A percentile compares a stretch with the other conserved stretches of the same genome.
These are phyloP conservation scores for Noctua fimbriata DNA, from an alignment of 2,888 invertebrate genomes.

Conservation along the genomic window DNA sequence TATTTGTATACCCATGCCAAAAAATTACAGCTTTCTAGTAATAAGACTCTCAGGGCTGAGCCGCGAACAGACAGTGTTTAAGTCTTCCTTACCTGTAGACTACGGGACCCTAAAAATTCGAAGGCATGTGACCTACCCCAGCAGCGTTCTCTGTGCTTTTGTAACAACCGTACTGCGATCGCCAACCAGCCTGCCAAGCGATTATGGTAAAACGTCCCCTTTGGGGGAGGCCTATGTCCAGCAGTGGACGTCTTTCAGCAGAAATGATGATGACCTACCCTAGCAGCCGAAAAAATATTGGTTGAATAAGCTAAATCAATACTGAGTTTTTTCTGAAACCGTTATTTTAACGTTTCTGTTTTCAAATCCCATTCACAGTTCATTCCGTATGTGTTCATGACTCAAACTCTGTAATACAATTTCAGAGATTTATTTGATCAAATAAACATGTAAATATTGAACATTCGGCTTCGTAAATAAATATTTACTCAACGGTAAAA, in stretches of 20 bases:
- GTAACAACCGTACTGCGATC: too few relatives aligned
- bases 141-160: too few relatives aligned
- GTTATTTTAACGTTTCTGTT: background rate
- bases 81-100: background rate
- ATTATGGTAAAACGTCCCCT: too few relatives aligned
- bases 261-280: background rate
- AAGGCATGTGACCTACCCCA: background rate
- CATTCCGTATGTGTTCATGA: conserved; percentile 5
- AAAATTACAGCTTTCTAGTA: too few relatives aligned
- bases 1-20: too few relatives aligned
- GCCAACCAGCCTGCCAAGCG: too few relatives aligned
- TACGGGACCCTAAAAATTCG: background rate
- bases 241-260: too few relatives aligned
- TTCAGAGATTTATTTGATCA: conserved; percentile 38
- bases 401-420: conserved; percentile 39
- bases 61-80: too few relatives aligned
- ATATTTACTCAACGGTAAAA: conserved; percentile 38
- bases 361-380: background rate
- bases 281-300: background rate
- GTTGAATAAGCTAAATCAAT: background rate
- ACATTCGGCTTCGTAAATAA: conserved; percentile 44
- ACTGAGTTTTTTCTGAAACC: background rate
- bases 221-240: too few relatives aligned
- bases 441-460: conserved; percentile 39
- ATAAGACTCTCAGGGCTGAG: too few relatives aligned